These are phyloP conservation scores for Bambusicola thoracicus DNA, from an alignment of 2,113 vertebrate species.

Conservation along the genomic window DNA sequence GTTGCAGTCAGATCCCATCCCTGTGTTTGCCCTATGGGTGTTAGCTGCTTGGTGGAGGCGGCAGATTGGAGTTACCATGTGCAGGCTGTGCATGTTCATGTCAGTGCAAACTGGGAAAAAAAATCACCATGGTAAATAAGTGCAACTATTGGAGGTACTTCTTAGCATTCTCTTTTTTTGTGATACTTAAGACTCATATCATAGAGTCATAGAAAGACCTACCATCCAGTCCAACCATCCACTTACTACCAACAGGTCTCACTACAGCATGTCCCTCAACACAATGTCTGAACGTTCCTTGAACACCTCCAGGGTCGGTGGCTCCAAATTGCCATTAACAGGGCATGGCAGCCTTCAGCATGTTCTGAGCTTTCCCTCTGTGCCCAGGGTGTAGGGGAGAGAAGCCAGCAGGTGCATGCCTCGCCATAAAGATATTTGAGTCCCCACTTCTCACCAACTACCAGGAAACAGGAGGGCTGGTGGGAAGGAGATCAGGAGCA, in stretches of 20 bases:
- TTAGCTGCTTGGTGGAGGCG: not conserved
- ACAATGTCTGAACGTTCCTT: too few species aligned
- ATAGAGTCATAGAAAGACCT: too few species aligned
- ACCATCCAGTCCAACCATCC: too few species aligned
- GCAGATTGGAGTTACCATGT: not conserved
- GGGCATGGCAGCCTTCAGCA: not conserved
- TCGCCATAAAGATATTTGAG: not conserved
- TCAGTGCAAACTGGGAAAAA: not conserved
- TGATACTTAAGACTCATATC: not conserved
- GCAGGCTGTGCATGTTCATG: rapidly evolving
- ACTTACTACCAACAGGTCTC: too few species aligned
- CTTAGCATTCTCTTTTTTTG: not conserved
- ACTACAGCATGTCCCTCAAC: too few species aligned
- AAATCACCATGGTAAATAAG: not conserved
- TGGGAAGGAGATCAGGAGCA: not conserved
- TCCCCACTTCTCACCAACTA: not conserved
- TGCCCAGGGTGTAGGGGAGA: not conserved
- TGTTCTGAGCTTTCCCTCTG: not conserved
- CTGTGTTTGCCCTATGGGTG: not conserved
- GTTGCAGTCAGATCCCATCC: rapidly evolving
- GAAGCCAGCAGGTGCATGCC: not conserved
- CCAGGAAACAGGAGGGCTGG: not conserved
- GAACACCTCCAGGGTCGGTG: too few species aligned
- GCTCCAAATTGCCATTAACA: not conserved
- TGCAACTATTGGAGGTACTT: not conserved